Percentiles rank a stretch among this genome's conserved stretches.
Conservation (phyloP, 92 coral and sea anemone genomes). For the Desmophyllum pertusum region DNA sequence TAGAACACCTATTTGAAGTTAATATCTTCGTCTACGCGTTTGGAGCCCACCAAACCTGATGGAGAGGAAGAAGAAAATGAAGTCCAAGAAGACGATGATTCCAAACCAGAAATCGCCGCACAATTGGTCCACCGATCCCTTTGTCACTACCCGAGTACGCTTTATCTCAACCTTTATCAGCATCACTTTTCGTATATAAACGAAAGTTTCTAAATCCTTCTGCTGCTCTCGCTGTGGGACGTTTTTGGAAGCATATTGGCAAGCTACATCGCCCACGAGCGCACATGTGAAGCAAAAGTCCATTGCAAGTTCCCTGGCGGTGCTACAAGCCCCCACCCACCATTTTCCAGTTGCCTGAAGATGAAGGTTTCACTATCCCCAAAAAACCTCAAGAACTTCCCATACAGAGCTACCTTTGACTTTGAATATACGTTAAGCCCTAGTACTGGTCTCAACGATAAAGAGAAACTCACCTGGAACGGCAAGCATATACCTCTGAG, state of each 20-base stretch:
- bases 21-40: too few species aligned
- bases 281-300: conserved; percentile 14
- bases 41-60: neutral
- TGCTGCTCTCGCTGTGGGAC: conserved; percentile 31
- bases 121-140: conserved; percentile 24
- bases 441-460: neutral
- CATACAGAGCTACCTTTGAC: neutral
- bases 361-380: too few species aligned
- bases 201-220: neutral
- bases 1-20: conserved; percentile 32
- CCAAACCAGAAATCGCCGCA: conserved; percentile 30
- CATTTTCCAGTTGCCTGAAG: too few species aligned
- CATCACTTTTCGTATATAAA: too few species aligned
- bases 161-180: conserved; percentile 17
- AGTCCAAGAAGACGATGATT: neutral
- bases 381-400: too few species aligned
- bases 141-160: neutral
- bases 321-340: too few species aligned
- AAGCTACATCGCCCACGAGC: too few species aligned
- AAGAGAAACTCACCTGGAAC: conserved; percentile 8
- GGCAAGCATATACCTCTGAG: conserved; percentile 20
- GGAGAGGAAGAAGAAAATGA: conserved; percentile 8
- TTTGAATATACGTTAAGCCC: neutral
- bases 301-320: conserved; percentile 30
- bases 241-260: too few species aligned